Evolutionary conservation across 2,113 vertebrate species (phyloP), one percentile per base, ranked within the genome.

Genomic region (Formicarius rufipectus): DNA sequence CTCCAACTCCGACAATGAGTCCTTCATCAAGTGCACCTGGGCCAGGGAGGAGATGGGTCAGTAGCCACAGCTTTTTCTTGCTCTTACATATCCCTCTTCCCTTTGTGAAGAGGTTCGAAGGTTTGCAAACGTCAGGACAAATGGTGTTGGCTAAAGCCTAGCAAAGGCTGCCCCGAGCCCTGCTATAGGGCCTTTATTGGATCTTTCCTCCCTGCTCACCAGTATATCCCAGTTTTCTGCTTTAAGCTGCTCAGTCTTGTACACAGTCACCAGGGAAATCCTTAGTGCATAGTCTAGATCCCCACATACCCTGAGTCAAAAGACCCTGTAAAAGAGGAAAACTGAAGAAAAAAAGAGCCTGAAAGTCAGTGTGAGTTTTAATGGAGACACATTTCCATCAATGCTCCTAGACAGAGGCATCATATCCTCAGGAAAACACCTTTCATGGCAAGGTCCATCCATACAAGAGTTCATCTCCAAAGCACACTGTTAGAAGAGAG

Each of bases 11-110:
- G 99, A 99, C 97, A 99, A 98, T 0, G 98, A 99, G 91, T 98
- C 99, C 59, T 97, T 99, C 97, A 93, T 98, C 94, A 99, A 99
- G 97, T 98, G 97, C 96, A 98, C 98, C 87, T 99, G 99, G 99
- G 99, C 99, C 66, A 98, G 98, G 73, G 98, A 99, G 80, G 99
- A 99, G 47, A 98, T 99, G 98, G 99, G 99, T 99, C 87, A 97
- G 98, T 97, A 93, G 55, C 52, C 55, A 35, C 45, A 42, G 76
- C 4, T 71, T 55, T n/a, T 31, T 55, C n/a, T 69, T 86, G 55
- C 13, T 58, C 19, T 74, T 72, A 20, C 19, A 6, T 12, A 6
- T 60, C 60, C 33, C 37, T 69, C 15, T 76, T 56, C 14, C 28
- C 58, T 8, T 76, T 20, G 37, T 21, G 22, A 62, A 39, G 7